Percentiles rank a stretch among this genome's conserved stretches.
phyloP scores from a whole-genome alignment of 2,888 invertebrate genomes.

The Hirudinaria manillensis region DNA sequence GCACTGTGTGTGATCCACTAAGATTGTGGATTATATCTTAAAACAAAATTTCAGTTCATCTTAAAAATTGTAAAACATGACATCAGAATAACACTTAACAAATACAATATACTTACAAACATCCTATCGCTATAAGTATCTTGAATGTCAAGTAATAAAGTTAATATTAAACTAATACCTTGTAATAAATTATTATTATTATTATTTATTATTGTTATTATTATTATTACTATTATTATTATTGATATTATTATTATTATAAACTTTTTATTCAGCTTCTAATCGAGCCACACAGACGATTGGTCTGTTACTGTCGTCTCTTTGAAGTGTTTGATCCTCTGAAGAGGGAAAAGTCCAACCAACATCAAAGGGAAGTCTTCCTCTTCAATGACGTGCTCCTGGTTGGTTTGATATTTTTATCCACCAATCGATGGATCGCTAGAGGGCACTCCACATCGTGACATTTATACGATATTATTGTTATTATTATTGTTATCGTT shows the following conservation, averaged over 20 bases:
- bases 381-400: slow-evolving; percentile 41
- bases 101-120: too few species aligned
- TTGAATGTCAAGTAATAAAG: too few species aligned
- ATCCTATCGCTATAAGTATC: too few species aligned
- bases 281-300: slow-evolving; percentile 84
- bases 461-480: background rate
- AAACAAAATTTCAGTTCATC: too few species aligned
- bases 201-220: background rate
- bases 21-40: too few species aligned
- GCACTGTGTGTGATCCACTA: background rate
- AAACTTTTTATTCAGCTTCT: slow-evolving; percentile 56
- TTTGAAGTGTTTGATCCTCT: slow-evolving; percentile 94
- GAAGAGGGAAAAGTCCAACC: slow-evolving; percentile 58
- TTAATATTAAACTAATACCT: too few species aligned
- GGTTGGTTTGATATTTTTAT: slow-evolving; percentile 33
- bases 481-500: background rate
- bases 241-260: background rate
- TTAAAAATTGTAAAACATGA: too few species aligned
- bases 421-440: background rate
- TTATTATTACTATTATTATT: background rate
- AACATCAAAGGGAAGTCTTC: slow-evolving; percentile 41
- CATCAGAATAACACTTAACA: too few species aligned
- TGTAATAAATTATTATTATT: too few species aligned
- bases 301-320: slow-evolving; percentile 95
- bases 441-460: too few species aligned